Evolutionary conservation across 2,797 vertebrate genomes (phyloP).

Genomic region (Rhinophrynus dorsalis): DNA sequence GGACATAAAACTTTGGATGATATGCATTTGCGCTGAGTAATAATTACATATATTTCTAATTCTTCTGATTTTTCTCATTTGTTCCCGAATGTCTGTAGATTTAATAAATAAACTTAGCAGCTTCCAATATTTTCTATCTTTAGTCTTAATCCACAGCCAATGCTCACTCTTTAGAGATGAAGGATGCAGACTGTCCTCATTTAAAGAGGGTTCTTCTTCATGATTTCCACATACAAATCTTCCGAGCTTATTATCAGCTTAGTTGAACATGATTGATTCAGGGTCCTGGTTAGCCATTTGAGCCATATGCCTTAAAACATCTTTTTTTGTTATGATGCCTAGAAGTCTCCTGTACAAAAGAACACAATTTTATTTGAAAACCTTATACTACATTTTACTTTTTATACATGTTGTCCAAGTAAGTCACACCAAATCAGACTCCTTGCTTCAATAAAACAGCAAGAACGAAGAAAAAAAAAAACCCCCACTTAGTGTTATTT

Average conservation of each 20-base stretch:
- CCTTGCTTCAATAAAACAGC: slow-evolving; percentile 38
- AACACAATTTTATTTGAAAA: slow-evolving; percentile 46
- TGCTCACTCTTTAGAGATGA: neutral
- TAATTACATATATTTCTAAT: too few relatives aligned
- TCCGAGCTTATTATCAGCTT: slow-evolving; percentile 50
- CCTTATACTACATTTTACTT: slow-evolving; percentile 30
- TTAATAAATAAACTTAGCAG: slow-evolving; percentile 53
- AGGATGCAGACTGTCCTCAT: neutral
- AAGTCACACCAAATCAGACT: slow-evolving; percentile 41
- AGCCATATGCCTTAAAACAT: slow-evolving; percentile 95
- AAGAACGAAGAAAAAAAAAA: slow-evolving; percentile 19
- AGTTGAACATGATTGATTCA: slow-evolving; percentile 97
- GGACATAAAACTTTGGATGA: neutral
- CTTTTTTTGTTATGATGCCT: slow-evolving; percentile 98
- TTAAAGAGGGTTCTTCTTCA: slow-evolving; percentile 54
- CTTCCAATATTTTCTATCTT: slow-evolving; percentile 29
- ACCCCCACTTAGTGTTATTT: slow-evolving; percentile 9
- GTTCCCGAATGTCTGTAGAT: slow-evolving; percentile 46
- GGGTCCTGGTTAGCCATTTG: slow-evolving; percentile 99
- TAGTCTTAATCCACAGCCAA: slow-evolving; percentile 49
- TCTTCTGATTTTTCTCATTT: too few relatives aligned
- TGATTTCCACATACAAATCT: slow-evolving; percentile 48
- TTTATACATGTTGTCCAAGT: slow-evolving; percentile 22
- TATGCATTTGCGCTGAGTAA: neutral
- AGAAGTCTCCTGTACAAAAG: slow-evolving; percentile 83